These are phyloP conservation scores for Zelostemma sp. DNA, from an alignment of 1,140 invertebrate species.

Conservation along the genomic window DNA sequence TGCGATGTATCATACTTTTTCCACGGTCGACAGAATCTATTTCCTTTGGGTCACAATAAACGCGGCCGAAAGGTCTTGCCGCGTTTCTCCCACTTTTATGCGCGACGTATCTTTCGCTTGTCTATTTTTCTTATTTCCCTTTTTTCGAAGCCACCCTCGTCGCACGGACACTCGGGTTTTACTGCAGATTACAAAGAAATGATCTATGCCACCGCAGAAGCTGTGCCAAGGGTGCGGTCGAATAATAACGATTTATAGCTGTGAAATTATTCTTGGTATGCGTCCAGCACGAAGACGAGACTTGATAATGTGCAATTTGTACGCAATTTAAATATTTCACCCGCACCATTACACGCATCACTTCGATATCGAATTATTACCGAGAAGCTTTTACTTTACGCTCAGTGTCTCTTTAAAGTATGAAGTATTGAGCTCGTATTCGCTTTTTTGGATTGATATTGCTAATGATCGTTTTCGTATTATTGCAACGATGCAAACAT, in stretches of 20 bases:
- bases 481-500: too few species aligned
- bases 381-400: too few species aligned
- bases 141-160: constrained; percentile 22
- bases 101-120: constrained; percentile 14
- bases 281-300: constrained; percentile 15
- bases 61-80: constrained; percentile 4
- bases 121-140: constrained; percentile 9
- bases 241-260: constrained; percentile 61
- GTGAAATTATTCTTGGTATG: constrained; percentile 38
- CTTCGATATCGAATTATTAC: too few species aligned
- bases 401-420: too few species aligned
- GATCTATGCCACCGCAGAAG: constrained; percentile 41
- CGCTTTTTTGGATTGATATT: too few species aligned
- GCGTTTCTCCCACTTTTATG: constrained; percentile 1
- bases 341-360: constrained; percentile 15
- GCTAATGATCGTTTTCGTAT: too few species aligned
- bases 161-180: constrained; percentile 11
- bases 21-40: constrained; percentile 23
- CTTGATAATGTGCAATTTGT: constrained; percentile 44
- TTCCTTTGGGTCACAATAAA: constrained; percentile 20
- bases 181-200: constrained; percentile 27
- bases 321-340: constrained; percentile 46
- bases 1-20: background rate
- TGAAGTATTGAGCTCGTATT: too few species aligned
- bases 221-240: constrained; percentile 46